Base-by-base conservation (phyloP, 2,113 vertebrate species). In the Sylvilagus bachmani region DNA sequence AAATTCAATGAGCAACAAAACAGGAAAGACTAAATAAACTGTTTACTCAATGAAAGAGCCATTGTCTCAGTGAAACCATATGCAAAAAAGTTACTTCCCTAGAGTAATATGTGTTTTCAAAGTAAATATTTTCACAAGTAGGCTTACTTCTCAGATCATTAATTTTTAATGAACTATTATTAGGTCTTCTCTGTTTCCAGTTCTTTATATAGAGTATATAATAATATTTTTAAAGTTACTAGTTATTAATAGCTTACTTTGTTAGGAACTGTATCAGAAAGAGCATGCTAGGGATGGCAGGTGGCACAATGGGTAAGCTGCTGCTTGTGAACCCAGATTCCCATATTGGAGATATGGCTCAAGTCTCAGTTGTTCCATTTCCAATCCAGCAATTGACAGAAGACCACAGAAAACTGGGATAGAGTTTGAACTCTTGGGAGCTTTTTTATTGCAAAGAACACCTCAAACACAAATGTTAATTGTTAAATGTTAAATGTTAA, bases 81-180 rank as follows among this genome's bases (percentile, higher is more conserved):
- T 24, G 12, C 16, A 87, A 86, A 92, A 78, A 58, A 94, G 13
- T 62, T 80, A 86, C 10, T n/a, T 61, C 55, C 10, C 83, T 89
- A 36, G 27, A 24, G 80, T 51, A 87, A 88, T 25, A 87, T 0
- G 17, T 53, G 62, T 90, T 74, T 66, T 49, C 29, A 93, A 94
- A 87, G 91, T 49, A 89, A 91, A 79, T 88, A 86, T 71, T 93
- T 93, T 86, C 36, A 92, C 4, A 93, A 82, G 27, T 29, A 69
- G 19, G 3, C 4, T 90, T 87, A 33, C 7, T 62, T 94, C 14
- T 85, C 58, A 79, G 71, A 84, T 71, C 14, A 87, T 11, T 95
- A 25, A 78, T 81, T 93, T 88, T 69, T 44, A 89, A 90, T 21
- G 83, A 11, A 74, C 62, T 93, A 71, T 61, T 87, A 58, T 79